Percentiles rank a stretch among this genome's conserved stretches.
phyloP scores from a whole-genome alignment of 2,797 vertebrate genomes.

The Remorina albescens region DNA sequence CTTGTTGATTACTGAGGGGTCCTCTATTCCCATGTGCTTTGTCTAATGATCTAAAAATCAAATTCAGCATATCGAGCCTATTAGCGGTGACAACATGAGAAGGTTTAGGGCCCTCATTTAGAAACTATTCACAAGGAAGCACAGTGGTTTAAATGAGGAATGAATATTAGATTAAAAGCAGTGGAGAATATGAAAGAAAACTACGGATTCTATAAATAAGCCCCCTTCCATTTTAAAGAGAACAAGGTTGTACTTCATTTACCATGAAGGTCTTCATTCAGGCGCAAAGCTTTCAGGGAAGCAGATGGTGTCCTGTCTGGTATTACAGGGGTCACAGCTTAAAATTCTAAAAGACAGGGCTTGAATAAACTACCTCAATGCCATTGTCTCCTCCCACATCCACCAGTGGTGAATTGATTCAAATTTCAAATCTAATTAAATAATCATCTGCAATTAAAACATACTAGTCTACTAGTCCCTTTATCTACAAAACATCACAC shows the following conservation, averaged over 20 bases:
- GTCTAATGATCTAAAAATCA: conserved; percentile 34
- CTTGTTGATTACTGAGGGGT: neutral
- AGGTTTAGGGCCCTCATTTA: conserved; percentile 41
- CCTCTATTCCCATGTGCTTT: neutral
- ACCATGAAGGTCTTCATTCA: conserved; percentile 66
- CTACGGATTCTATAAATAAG: conserved; percentile 68
- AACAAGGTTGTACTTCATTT: conserved; percentile 28
- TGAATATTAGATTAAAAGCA: conserved; percentile 69
- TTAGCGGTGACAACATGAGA: conserved; percentile 36
- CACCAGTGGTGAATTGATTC: conserved; percentile 29
- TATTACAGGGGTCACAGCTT: conserved; percentile 67
- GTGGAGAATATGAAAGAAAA: conserved; percentile 54
- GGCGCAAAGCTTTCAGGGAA: conserved; percentile 48
- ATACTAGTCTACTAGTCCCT: conserved; percentile 16
- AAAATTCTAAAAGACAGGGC: conserved; percentile 54
- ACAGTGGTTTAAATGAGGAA: conserved; percentile 37
- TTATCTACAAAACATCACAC: neutral
- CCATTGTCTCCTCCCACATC: conserved; percentile 32
- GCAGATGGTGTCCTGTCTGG: conserved; percentile 73
- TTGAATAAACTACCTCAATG: conserved; percentile 48
- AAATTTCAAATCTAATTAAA: conserved; percentile 41
- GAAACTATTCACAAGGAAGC: conserved; percentile 34
- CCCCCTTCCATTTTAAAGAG: conserved; percentile 58
- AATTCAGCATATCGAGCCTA: conserved; percentile 29
- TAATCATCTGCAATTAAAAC: conserved; percentile 11